A percentile compares a stretch with the other conserved stretches of the same genome.
Conservation (phyloP, 2,797 vertebrate species). For the Benthosema pterotum region DNA sequence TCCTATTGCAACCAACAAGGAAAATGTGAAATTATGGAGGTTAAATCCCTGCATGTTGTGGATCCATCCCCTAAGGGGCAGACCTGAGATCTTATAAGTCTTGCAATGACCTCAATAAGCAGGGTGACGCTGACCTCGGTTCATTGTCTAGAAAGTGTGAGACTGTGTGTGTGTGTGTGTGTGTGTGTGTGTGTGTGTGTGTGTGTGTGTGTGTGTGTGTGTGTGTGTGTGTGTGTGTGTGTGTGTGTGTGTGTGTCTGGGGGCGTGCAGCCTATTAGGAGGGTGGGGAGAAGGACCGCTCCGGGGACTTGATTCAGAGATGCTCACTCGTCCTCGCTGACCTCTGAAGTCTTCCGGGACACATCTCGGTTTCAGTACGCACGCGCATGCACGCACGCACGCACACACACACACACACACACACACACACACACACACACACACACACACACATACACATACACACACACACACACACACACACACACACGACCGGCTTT, state of each 20-base stretch:
- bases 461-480: conserved; percentile 1
- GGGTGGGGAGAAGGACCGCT: conserved; percentile 48
- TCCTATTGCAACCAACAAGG: conserved; percentile 8
- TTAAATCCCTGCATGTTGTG: conserved; percentile 3
- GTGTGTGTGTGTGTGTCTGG: conserved; percentile 11
- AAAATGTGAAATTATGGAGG: conserved; percentile 5
- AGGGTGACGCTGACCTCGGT: conserved; percentile 39
- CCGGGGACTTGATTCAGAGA: conserved; percentile 41
- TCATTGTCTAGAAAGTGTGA: conserved; percentile 33
- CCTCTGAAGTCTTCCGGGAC: conserved; percentile 59
- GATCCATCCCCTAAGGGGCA: conserved; percentile 2
- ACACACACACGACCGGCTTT: conserved; percentile 9
- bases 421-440: neutral
- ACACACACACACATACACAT: neutral
- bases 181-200: conserved; percentile 22
- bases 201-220: too few relatives aligned
- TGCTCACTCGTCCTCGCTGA: conserved; percentile 57
- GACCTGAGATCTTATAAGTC: neutral
- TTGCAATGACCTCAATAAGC: conserved; percentile 15
- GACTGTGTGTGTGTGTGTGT: conserved; percentile 10
- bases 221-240: conserved; percentile 7
- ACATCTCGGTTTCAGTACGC: conserved; percentile 44
- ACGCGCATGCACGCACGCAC: conserved; percentile 12
- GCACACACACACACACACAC: conserved; percentile 25
- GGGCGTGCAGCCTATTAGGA: conserved; percentile 46